These are phyloP conservation scores for Toxonevra muliebris DNA, from an alignment of 2,888 invertebrate genomes.

Conservation along the genomic window DNA sequence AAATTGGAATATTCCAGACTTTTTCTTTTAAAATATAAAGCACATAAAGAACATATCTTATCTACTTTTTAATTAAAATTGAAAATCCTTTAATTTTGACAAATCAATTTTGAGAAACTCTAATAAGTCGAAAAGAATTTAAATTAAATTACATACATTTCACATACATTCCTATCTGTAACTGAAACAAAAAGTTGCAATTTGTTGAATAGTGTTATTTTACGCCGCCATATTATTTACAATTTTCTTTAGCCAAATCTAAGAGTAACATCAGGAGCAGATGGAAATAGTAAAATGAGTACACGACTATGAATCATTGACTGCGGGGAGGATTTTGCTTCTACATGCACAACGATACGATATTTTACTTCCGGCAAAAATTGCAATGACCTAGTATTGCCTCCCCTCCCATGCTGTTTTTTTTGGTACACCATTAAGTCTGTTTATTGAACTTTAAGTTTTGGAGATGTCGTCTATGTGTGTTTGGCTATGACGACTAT, in stretches of 20 bases:
- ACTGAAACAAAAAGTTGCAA: too few species aligned
- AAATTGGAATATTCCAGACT: too few species aligned
- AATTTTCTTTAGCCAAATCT: neutral
- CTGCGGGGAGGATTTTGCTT: neutral
- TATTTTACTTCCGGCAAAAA: neutral
- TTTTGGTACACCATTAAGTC: neutral
- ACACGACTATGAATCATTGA: neutral
- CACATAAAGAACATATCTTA: too few species aligned
- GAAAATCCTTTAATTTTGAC: too few species aligned
- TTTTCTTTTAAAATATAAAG: too few species aligned
- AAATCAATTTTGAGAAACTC: too few species aligned
- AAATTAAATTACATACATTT: too few species aligned
- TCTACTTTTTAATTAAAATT: too few species aligned
- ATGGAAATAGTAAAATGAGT: neutral
- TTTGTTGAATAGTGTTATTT: neutral
- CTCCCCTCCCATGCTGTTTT: too few species aligned
- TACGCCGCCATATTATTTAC: neutral
- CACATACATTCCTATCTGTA: too few species aligned
- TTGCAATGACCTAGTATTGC: constrained; percentile 1
- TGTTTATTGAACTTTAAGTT: constrained; percentile 13
- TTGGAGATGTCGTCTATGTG: neutral
- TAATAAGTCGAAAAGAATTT: too few species aligned
- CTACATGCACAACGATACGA: neutral
- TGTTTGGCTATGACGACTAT: too few species aligned
- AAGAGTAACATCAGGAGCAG: neutral